Evolutionary conservation across 1,140 invertebrate genomes (phyloP).

Genomic region (Hydropsyche tenuis): DNA sequence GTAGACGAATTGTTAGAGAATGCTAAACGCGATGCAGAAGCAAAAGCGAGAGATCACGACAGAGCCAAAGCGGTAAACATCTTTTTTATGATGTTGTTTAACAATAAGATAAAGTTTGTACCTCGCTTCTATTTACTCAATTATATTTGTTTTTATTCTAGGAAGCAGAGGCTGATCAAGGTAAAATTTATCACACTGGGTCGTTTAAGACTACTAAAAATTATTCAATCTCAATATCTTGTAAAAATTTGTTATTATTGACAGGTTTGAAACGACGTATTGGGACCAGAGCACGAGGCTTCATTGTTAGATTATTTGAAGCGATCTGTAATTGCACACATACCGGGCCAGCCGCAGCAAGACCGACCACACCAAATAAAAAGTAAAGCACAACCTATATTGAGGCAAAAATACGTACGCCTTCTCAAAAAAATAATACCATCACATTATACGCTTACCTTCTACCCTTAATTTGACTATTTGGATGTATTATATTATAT

Average conservation of each 20-base stretch:
- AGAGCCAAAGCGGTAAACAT: constrained; percentile 60
- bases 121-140: constrained; percentile 20
- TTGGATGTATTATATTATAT: no score
- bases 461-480: neutral
- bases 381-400: constrained; percentile 31
- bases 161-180: constrained; percentile 47
- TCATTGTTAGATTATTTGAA: constrained; percentile 66
- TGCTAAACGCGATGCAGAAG: constrained; percentile 60
- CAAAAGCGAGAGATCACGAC: constrained; percentile 62
- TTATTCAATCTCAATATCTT: no score
- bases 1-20: constrained; percentile 61
- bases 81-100: neutral
- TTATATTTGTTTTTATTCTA: constrained; percentile 41
- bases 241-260: no score
- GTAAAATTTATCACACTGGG: no score
- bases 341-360: constrained; percentile 58
- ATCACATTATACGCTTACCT: constrained; percentile 26
- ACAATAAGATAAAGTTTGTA: neutral
- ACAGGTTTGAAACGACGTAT: constrained; percentile 63
- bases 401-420: neutral
- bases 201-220: no score
- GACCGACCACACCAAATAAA: constrained; percentile 44
- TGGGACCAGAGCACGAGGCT: constrained; percentile 64
- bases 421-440: constrained; percentile 12
- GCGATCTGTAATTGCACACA: constrained; percentile 68